phyloP scores from a whole-genome alignment of 2,797 vertebrate species.

The Sardinella longiceps region DNA sequence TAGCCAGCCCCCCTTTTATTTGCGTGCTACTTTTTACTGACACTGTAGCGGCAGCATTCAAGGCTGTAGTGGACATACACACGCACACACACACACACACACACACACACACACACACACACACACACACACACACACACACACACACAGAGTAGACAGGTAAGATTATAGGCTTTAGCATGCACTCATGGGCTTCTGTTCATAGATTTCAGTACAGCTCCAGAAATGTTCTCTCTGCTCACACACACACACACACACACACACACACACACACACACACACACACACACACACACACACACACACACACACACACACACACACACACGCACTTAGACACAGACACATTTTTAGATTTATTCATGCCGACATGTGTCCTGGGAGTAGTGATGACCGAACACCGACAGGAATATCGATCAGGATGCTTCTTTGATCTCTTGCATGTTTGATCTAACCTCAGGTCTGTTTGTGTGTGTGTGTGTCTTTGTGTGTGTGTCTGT shows the following conservation, averaged over 20 bases:
- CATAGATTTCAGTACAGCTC: neutral
- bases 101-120: too few species aligned
- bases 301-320: neutral
- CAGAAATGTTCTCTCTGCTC: neutral
- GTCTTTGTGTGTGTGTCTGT: neutral
- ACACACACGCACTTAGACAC: neutral
- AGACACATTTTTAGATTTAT: neutral
- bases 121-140: too few species aligned
- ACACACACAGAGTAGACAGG: too few species aligned
- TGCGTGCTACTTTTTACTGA: neutral
- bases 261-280: neutral
- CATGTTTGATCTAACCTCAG: constrained; percentile 13
- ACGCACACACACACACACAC: too few species aligned
- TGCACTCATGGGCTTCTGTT: neutral
- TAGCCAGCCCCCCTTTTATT: neutral
- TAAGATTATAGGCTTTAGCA: too few species aligned
- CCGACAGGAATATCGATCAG: neutral
- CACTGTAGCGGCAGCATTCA: too few species aligned
- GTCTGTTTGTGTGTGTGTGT: neutral
- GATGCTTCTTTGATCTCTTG: neutral
- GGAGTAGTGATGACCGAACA: neutral
- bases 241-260: neutral
- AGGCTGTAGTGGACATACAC: too few species aligned
- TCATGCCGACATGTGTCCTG: neutral
- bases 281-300: neutral